These are phyloP conservation scores for Intellagama lesueurii DNA, from an alignment of 2,797 vertebrate genomes.

Conservation along the genomic window DNA sequence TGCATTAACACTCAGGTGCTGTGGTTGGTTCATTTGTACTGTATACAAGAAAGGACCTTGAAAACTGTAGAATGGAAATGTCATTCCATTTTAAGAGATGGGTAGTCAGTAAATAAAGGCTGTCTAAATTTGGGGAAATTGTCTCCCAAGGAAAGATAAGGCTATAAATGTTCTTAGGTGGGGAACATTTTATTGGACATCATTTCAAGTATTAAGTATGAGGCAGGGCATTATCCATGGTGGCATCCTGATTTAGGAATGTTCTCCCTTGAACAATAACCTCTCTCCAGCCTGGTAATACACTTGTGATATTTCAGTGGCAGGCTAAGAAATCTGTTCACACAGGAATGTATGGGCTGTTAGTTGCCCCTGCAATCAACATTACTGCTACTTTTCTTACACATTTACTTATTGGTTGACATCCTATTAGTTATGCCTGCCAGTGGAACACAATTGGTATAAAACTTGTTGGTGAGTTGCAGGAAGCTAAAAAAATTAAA, in stretches of 20 bases:
- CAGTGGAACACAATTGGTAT: no score
- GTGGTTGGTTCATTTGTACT: background rate
- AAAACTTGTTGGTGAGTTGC: no score
- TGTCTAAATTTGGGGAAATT: background rate
- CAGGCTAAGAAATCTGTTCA: background rate
- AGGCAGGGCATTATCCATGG: background rate
- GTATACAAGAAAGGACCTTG: background rate
- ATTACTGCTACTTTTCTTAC: background rate
- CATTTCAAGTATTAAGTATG: background rate
- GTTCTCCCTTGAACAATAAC: background rate
- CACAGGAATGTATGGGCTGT: background rate
- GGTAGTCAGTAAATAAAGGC: background rate
- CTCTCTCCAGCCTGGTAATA: no score
- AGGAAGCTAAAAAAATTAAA: no score
- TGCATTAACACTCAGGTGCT: background rate
- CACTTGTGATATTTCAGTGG: background rate
- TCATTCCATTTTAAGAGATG: background rate
- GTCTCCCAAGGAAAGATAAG: background rate
- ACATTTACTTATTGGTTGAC: no score
- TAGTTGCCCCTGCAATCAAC: background rate
- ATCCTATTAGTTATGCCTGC: no score
- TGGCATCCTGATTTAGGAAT: background rate
- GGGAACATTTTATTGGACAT: background rate
- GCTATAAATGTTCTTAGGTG: background rate
- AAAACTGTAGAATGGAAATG: background rate